Base-by-base conservation (phyloP, 2,888 invertebrate genomes). In the Dinocampus coccinellae region DNA sequence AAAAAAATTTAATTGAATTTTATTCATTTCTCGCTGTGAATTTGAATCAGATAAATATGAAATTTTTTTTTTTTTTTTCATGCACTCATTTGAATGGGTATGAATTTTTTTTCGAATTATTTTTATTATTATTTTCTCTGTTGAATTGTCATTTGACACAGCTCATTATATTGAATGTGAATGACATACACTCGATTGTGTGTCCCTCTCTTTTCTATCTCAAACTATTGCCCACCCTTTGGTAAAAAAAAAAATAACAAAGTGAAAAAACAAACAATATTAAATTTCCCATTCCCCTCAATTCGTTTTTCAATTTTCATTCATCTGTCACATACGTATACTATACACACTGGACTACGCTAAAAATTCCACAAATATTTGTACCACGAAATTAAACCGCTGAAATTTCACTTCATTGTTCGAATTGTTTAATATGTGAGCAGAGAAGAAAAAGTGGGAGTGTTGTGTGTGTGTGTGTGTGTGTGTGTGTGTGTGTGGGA, bases 291-390 rank as follows among this genome's bases (percentile, higher is more conserved):
- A 34, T 61, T 62, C 24, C 42, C 42, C 42, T 69, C 42, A 62
- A 69, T 65, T 65, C 68, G 36, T 68, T n/a, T n/a, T 68, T 57
- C 47, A 69, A 61, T 64, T 68, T 63, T 47, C 42, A 63, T 72
- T 58, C 57, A 36, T 55, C 11, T 64, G 16, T n/a, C 52, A 10
- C n/a, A 16, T 7, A 42, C 42, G 1, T n/a, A 39, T n/a, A n/a
- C n/a, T n/a, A 11, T 39, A 47, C 47, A 47, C 16, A n/a, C 16
- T 16, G 0, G 47, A 10, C 29, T 24, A 1, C 29, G 7, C 29
- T 13, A n/a, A 10, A 33, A 47, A 64, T 52, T 42, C 33, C 29
- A 47, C 63, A 47, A 64, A 47, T 52, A 64, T 52, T 52, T 64
- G 16, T 52, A 29, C 58, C 29, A n/a, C 33, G 58, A 58, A 29